Evolutionary conservation across 1,140 invertebrate species (phyloP), one percentile per base, ranked within the genome.

Genomic region (Camponotus pennsylvanicus): DNA sequence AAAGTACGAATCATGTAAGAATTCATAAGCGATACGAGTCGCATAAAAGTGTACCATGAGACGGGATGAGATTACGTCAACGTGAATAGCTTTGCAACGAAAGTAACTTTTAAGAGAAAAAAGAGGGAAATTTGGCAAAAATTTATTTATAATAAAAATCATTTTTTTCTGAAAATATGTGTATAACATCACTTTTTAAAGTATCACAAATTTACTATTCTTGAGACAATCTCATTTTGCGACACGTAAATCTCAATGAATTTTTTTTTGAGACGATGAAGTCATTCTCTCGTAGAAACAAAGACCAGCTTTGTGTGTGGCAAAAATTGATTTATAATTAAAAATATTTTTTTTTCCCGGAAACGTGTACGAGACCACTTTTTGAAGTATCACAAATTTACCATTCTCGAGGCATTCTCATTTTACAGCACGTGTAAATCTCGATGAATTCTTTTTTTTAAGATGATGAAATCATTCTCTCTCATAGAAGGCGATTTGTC

Each of bases 1-100:
- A 71, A 80, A 73, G 57, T 57, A 42, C 59, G 82, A 85, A 87
- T 83, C 79, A 75, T 45, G 79, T 83, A 83, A 75, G 69, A 83
- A 83, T 83, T 83, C 79, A 75, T 75, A 49, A 71, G 52, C 79
- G 69, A 82, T 75, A 21, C 79, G 69, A 40, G 79, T 57, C 79
- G 69, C 42, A 49, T 57, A 34, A 75, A 83, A 82, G 79, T 75
- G 9, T 57, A 80, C 64, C 77, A 13, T 37, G 32, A 61, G 52
- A n/a, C 37, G 21, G 55, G 21, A n/a, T 82, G 13, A 45, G 55
- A 75, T 73, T 82, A 73, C 67, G 42, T 15, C 55, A 21, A 69
- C n/a, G 18, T 21, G 21, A 45, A 13, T 61, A 61, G 13, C 15
- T 32, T 37, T 13, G 15, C 6, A 27, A 27, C 52, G 52, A 80